Evolutionary conservation across 2,888 invertebrate genomes (phyloP).

Genomic region (Trissolcus brochymenae): DNA sequence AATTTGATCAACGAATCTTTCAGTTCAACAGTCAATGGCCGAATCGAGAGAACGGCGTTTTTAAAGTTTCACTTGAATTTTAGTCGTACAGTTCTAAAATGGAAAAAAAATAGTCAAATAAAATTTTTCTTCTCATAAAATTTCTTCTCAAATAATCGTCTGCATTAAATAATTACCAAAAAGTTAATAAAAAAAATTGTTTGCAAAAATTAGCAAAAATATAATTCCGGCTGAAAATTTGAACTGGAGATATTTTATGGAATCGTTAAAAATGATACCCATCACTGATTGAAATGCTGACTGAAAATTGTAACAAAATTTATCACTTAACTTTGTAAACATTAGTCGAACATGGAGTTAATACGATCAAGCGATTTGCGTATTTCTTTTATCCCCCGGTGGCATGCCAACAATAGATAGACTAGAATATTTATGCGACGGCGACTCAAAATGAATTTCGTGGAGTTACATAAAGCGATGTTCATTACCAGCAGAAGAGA

Average conservation of each 20-base stretch:
- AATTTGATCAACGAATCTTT: slow-evolving; percentile 44
- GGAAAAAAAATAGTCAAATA: too few species aligned
- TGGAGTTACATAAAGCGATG: slow-evolving; percentile 48
- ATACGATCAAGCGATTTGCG: slow-evolving; percentile 10
- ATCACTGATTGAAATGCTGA: too few species aligned
- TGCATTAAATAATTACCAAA: too few species aligned
- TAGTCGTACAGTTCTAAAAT: not conserved
- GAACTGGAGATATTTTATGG: too few species aligned
- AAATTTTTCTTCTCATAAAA: too few species aligned
- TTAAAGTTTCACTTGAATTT: not conserved
- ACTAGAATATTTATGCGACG: slow-evolving; percentile 42
- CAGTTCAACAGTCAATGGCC: slow-evolving; percentile 11
- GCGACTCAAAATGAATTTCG: slow-evolving; percentile 44
- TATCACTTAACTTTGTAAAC: not conserved
- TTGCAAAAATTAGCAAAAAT: too few species aligned
- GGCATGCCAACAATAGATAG: slow-evolving; percentile 28
- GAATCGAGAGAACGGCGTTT: too few species aligned
- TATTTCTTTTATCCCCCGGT: slow-evolving; percentile 15
- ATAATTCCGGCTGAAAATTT: too few species aligned
- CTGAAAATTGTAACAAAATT: slow-evolving; percentile 1
- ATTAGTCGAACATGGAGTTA: not conserved
- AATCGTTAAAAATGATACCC: too few species aligned
- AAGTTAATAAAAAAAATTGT: too few species aligned
- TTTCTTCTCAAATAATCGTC: too few species aligned
- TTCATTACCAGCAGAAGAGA: slow-evolving; percentile 53